These are phyloP conservation scores for Struthio camelus DNA, from an alignment of 2,113 vertebrate species.

Conservation along the genomic window DNA sequence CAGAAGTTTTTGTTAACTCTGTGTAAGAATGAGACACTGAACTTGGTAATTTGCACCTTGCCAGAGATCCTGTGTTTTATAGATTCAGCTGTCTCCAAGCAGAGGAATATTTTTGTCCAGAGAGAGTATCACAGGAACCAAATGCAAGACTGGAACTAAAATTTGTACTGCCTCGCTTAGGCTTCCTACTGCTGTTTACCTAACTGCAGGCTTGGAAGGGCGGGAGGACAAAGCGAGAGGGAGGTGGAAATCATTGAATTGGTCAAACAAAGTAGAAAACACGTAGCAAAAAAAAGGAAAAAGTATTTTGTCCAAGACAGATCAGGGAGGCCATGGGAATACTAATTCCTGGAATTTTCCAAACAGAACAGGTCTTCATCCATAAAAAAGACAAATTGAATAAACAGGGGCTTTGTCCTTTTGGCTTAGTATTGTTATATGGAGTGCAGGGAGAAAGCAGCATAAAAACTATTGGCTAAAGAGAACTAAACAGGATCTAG, in stretches of 20 bases:
- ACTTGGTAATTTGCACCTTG: not conserved
- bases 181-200: not conserved
- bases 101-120: not conserved
- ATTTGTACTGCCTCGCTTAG: not conserved
- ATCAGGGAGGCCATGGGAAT: not conserved
- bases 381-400: not conserved
- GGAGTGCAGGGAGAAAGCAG: not conserved
- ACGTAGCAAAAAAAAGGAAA: not conserved
- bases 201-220: not conserved
- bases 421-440: not conserved
- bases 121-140: not conserved
- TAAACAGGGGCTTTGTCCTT: not conserved
- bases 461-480: not conserved
- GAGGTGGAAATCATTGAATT: conserved; percentile 14
- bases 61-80: not conserved
- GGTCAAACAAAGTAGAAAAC: not conserved
- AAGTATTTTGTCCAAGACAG: not conserved
- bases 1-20: not conserved
- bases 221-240: not conserved
- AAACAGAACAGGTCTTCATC: not conserved
- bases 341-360: not conserved
- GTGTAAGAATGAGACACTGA: not conserved
- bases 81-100: not conserved
- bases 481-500: not conserved
- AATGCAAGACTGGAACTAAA: not conserved